Evolutionary conservation across 1,140 invertebrate genomes (phyloP), one percentile per base, ranked within the genome.

Genomic region (Drosophila paulistorum): DNA sequence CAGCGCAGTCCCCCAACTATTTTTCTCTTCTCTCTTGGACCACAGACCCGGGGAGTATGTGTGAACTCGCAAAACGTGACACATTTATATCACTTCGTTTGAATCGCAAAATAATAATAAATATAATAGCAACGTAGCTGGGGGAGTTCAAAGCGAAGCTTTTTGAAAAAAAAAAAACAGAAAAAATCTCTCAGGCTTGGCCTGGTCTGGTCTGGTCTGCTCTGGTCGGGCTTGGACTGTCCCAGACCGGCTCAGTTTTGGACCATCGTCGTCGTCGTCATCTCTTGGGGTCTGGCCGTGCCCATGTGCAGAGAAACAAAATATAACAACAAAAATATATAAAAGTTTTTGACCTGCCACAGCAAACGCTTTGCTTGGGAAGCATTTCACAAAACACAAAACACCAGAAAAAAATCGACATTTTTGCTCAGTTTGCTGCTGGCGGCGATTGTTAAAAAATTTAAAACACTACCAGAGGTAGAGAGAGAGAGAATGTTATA

Each of bases 81-180:
- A 89, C 84, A 89, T 89, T 89, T 90, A 89, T 89, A 89, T 89
- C 84, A 89, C 84, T 89, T 89, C 84, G 84, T 89, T 89, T 89
- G 84, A 89, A 89, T 89, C 84, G 75, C 84, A 89, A 89, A 89
- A 89, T 89, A 89, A 89, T 89, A 89, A 89, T 89, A 89, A 89
- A 89, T 89, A 89, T 89, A 89, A 89, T 89, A 89, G 84, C 84
- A 68, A 84, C 76, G 39, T 57, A 60, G 75, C 68, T 78, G 68
- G 76, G 59, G 68, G 76, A 78, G 76, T 68, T 68, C 62, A 65
- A 62, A 59, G 57, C 57, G 33, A 37, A 59, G 57, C 57, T 59
- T 59, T 51, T 59, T 59, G 57, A 39, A 10, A 39, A 13, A 13
- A 39, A 39, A 39, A 39, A 39, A 39, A 13, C 30, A 30, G 30